Conservation (phyloP, 2,888 invertebrate species). For the Lasioglossum calceatum region DNA sequence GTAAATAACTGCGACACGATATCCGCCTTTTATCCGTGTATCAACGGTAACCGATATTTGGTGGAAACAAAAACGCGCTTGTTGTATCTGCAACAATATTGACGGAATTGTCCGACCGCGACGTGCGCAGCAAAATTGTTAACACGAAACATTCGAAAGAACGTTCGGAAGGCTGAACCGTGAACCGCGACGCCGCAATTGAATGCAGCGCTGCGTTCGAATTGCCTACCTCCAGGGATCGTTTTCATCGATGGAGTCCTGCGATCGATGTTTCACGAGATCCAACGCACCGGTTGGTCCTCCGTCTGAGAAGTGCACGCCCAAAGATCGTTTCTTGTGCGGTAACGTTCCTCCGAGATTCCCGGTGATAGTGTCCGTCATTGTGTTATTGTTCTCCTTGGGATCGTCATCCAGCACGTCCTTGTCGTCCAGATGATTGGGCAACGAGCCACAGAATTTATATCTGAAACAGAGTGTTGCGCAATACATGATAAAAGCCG, state of each 20-base stretch:
- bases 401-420: constrained; percentile 85
- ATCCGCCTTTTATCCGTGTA: neutral
- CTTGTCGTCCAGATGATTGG: constrained; percentile 89
- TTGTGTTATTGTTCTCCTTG: constrained; percentile 86
- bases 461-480: constrained; percentile 73
- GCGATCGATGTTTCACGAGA: constrained; percentile 81
- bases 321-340: constrained; percentile 80
- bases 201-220: neutral
- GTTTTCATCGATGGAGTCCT: constrained; percentile 81
- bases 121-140: neutral
- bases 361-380: constrained; percentile 80
- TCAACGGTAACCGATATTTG: neutral
- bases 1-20: neutral
- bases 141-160: neutral
- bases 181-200: neutral
- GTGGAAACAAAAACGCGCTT: neutral
- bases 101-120: neutral
- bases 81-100: neutral
- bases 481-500: neutral
- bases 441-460: constrained; percentile 87
- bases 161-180: neutral
- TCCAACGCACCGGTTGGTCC: constrained; percentile 78
- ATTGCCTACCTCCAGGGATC: constrained; percentile 82
- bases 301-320: constrained; percentile 79
- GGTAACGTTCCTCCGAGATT: constrained; percentile 82